Base-by-base conservation (phyloP, 2,888 invertebrate species). In the Gerris lacustris region DNA sequence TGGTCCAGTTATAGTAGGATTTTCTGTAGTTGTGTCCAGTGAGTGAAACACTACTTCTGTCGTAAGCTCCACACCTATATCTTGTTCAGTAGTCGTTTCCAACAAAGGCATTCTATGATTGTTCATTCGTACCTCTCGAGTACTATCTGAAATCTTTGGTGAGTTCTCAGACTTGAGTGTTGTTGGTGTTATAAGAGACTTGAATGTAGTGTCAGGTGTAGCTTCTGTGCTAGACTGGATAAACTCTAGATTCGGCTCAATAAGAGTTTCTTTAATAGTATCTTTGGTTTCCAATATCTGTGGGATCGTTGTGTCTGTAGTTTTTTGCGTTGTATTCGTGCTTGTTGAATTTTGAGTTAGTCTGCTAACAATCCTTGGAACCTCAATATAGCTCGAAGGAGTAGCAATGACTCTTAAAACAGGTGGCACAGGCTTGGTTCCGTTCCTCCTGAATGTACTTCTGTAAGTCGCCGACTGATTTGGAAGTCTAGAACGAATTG, bases 331-430 rank as follows among this genome's bases (percentile, higher is more conserved):
- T 15, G 62, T 11, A n/a, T 15, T n/a, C 7, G 6, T n/a, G 11
- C 15, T 64, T n/a, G 64, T 64, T 11, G 31, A 9, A 17, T 31
- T 47, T 44, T 6, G 44, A 44, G 15, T 45, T 43, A 9, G 44
- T n/a, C 45, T 69, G 11, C 67, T 72, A 15, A 70, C n/a, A 18
- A 74, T 73, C 64, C 72, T 71, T 9, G 74, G 74, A 15, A 74
- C 74, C 70, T 74, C 74, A n/a, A 74, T 74, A 67, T 74, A 74
- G 45, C 70, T 74, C 7, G 73, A 72, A 45, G 74, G 74, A 1
- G 74, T 74, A n/a, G 73, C 73, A 9, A 74, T 71, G 31, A 73
- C 70, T 62, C 72, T 74, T 5, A 74, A 70, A 11, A 73, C 73
- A n/a, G 72, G 72, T 7, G 72, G 62, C 44, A 6, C 67, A 45